Evolutionary conservation across 1,140 invertebrate genomes (phyloP), one percentile per base, ranked within the genome.

Genomic region (Drosophila prosaltans): DNA sequence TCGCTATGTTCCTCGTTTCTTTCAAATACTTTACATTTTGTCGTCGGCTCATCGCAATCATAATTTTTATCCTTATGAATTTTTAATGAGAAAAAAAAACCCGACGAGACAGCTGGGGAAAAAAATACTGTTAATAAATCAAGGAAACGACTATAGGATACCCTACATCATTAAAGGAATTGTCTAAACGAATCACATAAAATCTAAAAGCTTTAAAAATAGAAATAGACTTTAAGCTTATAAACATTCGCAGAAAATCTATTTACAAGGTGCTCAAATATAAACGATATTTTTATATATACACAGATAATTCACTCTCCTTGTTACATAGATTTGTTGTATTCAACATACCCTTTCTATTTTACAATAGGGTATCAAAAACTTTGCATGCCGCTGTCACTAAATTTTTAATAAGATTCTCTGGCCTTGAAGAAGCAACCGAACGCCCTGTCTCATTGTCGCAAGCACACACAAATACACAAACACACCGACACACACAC

Each of bases 31-130:
- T 88, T 78, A 88, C 84, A 84, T 88, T 89, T 78, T 89, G 78
- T 89, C 83, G 80, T 83, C 80, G 66, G 65, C 84, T 89, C 80
- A 83, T 89, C 74, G 81, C 78, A 89, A 89, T 88, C 84, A 89
- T 84, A 89, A 89, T 88, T 89, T 84, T 65, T 80, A 89, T 89
- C 74, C 81, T 89, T 88, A 88, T 88, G 84, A 88, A 88, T 84
- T 89, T 88, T 84, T 89, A 88, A 88, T 88, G 85, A 90, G 85
- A 78, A 77, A 79, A 77, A 77, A 51, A 48, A 48, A 79, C 72
- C 40, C 63, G 36, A 62, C 57, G 59, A 71, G 66, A 58, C 58
- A 30, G 73, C 76, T 55, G 36, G 24, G 57, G 57, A 54, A 67
- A 61, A 48, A 59, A 69, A 36, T 6, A 55, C 26, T 16, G 24